phyloP scores from a whole-genome alignment of 2,888 invertebrate species.

The Atethmia centrago region DNA sequence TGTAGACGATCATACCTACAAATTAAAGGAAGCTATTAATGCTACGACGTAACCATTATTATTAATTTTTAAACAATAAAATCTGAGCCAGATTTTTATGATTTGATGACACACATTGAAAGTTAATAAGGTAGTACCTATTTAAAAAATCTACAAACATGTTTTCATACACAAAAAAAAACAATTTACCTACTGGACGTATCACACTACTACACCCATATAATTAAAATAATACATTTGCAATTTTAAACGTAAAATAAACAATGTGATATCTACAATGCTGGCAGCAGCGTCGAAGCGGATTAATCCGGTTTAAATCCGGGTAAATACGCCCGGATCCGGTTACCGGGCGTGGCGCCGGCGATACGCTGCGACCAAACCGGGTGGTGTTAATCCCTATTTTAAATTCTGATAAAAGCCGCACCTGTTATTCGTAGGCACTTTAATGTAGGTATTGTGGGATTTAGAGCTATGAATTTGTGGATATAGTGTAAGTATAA shows the following conservation, averaged over 20 bases:
- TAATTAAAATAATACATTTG: constrained; percentile 79
- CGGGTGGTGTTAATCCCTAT: constrained; percentile 87
- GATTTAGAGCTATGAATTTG: constrained; percentile 56
- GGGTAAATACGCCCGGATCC: constrained; percentile 75
- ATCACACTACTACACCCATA: constrained; percentile 46
- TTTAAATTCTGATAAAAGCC: constrained; percentile 89
- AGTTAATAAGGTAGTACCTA: too few species aligned
- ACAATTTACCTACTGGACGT: constrained; percentile 17
- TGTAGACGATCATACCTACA: not conserved
- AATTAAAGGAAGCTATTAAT: not conserved
- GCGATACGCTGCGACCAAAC: constrained; percentile 83
- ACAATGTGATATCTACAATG: constrained; percentile 87
- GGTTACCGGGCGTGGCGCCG: constrained; percentile 75
- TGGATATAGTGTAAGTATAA: constrained; percentile 24
- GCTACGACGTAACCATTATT: not conserved
- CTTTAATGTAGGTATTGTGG: constrained; percentile 61
- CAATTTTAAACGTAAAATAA: constrained; percentile 85
- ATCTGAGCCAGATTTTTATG: too few species aligned
- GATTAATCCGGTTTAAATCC: constrained; percentile 83
- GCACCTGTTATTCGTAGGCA: constrained; percentile 79
- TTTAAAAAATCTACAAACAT: not conserved
- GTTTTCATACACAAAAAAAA: not conserved
- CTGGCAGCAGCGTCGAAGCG: constrained; percentile 77
- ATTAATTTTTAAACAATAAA: too few species aligned
- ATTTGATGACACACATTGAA: too few species aligned